A percentile compares a stretch with the other conserved stretches of the same genome.
Evolutionary conservation across 2,888 invertebrate genomes (phyloP).

Genomic region (Pristionchus fissidentatus): DNA sequence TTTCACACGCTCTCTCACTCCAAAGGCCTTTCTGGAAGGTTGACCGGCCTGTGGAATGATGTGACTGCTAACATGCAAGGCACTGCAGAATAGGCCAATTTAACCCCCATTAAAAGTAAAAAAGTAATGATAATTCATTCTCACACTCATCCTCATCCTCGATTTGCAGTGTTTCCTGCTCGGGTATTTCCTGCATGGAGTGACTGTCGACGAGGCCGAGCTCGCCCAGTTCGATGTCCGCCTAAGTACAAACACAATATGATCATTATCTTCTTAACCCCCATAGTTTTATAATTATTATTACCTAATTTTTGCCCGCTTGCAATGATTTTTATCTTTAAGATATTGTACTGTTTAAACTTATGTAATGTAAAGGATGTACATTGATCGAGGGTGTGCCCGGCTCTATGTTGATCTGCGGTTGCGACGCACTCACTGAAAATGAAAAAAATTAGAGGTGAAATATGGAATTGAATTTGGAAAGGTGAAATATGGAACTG

Average conservation of each 20-base stretch:
- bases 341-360: no score
- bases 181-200: slow-evolving; percentile 17
- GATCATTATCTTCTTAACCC: neutral
- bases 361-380: neutral
- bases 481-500: neutral
- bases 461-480: neutral
- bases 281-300: no score
- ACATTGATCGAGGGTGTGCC: neutral
- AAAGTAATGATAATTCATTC: neutral
- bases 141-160: slow-evolving; percentile 39
- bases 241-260: neutral
- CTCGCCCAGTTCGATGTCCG: slow-evolving; percentile 6
- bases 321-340: no score
- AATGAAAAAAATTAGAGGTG: no score
- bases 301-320: no score
- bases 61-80: no score
- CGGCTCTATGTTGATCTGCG: slow-evolving; percentile 29
- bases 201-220: neutral
- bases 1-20: no score
- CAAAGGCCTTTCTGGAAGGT: no score
- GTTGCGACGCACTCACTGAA: no score
- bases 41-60: no score
- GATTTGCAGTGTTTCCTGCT: slow-evolving; percentile 28
- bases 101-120: neutral
- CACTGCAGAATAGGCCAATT: neutral